Evolutionary conservation across 2,797 vertebrate genomes (phyloP).

Genomic region (Lithobates sylvaticus): DNA sequence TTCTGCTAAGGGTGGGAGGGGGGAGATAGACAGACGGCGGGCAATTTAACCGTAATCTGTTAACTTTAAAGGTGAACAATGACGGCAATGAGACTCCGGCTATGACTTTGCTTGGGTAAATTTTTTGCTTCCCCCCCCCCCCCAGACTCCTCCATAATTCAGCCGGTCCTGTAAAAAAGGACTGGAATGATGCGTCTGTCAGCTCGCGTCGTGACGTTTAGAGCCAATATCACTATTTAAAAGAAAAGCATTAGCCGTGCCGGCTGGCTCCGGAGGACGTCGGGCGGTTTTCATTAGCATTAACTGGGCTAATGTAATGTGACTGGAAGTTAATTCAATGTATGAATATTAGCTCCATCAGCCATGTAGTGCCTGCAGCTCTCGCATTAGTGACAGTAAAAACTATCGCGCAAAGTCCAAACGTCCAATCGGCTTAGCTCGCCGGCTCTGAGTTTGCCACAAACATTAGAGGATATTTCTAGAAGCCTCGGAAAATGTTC

Average conservation of each 20-base stretch:
- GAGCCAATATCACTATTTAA: constrained; percentile 52
- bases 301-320: constrained; percentile 59
- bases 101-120: neutral
- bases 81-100: neutral
- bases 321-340: constrained; percentile 58
- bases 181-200: constrained; percentile 29
- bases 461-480: constrained; percentile 41
- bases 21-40: neutral
- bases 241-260: constrained; percentile 23
- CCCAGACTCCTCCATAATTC: constrained; percentile 18
- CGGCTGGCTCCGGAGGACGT: constrained; percentile 12
- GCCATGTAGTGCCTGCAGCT: constrained; percentile 46
- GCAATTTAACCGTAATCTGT: constrained; percentile 25
- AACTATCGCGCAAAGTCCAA: constrained; percentile 49
- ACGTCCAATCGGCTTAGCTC: constrained; percentile 49
- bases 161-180: constrained; percentile 2
- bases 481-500: neutral
- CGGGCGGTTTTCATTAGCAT: constrained; percentile 57
- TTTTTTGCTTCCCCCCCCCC: neutral
- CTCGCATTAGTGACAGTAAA: constrained; percentile 52
- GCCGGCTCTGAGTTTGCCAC: constrained; percentile 30
- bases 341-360: constrained; percentile 57
- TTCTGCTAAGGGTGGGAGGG: neutral
- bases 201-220: neutral
- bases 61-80: constrained; percentile 26